Evolutionary conservation across 2,888 invertebrate genomes (phyloP).

Genomic region (Plagodis pulveraria): DNA sequence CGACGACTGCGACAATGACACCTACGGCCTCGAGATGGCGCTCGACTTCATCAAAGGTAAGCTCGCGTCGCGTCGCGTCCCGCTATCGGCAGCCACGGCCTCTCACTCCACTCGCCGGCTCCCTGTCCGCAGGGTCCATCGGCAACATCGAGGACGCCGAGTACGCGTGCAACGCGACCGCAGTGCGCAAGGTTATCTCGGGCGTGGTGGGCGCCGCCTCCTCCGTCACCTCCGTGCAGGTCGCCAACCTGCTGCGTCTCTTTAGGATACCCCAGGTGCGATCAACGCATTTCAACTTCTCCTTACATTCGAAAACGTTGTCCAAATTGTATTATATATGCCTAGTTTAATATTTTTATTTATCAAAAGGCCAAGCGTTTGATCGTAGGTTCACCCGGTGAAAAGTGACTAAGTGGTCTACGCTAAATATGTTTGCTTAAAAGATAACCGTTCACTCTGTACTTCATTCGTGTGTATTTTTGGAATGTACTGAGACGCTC

Average conservation of each 20-base stretch:
- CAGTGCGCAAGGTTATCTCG: constrained; percentile 85
- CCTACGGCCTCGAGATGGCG: constrained; percentile 96
- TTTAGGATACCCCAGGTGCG: constrained; percentile 93
- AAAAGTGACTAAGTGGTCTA: too few relatives aligned
- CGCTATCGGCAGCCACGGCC: too few relatives aligned
- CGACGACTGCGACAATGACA: constrained; percentile 97
- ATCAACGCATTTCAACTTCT: not conserved
- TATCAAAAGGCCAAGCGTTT: too few relatives aligned
- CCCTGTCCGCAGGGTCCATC: constrained; percentile 90
- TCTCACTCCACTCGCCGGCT: not conserved
- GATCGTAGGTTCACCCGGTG: too few relatives aligned
- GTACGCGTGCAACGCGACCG: constrained; percentile 92
- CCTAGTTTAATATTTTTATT: too few relatives aligned
- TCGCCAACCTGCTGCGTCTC: constrained; percentile 92
- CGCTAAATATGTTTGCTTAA: too few relatives aligned
- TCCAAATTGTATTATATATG: too few relatives aligned
- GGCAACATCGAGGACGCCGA: constrained; percentile 96
- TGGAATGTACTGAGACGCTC: too few relatives aligned
- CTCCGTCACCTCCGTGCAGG: constrained; percentile 98
- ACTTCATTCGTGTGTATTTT: too few relatives aligned
- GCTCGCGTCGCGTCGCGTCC: not conserved
- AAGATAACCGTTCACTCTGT: too few relatives aligned
- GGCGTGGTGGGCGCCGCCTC: constrained; percentile 85
- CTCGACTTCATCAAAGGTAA: constrained; percentile 96
- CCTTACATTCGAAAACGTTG: too few relatives aligned